Conservation (phyloP, 2,888 invertebrate species). For the Charanyca ferruginea region DNA sequence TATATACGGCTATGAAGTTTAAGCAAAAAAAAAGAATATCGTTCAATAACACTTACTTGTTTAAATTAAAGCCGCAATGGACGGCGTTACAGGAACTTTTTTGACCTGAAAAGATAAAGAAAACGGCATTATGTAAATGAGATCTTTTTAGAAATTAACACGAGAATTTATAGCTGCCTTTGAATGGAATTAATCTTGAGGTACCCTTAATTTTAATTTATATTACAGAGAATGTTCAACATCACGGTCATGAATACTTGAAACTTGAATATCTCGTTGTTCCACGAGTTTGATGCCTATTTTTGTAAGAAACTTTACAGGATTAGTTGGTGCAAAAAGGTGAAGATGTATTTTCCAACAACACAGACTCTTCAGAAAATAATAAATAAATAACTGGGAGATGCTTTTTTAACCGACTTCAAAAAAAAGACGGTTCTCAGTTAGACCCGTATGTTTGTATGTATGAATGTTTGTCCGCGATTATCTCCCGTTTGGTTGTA, state of each 20-base stretch:
- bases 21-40: constrained; percentile 25
- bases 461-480: too few species aligned
- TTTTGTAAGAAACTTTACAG: constrained; percentile 26
- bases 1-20: constrained; percentile 11
- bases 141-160: constrained; percentile 63
- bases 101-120: constrained; percentile 82
- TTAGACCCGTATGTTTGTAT: too few species aligned
- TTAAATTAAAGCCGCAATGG: constrained; percentile 82
- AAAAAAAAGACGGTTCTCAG: too few species aligned
- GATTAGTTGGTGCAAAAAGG: constrained; percentile 26
- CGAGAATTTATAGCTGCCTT: constrained; percentile 65
- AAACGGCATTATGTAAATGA: constrained; percentile 66
- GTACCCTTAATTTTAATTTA: constrained; percentile 56
- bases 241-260: constrained; percentile 51
- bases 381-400: constrained; percentile 23
- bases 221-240: constrained; percentile 49
- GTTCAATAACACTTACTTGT: constrained; percentile 78
- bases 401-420: constrained; percentile 2
- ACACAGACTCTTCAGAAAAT: constrained; percentile 20
- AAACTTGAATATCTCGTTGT: constrained; percentile 35
- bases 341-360: constrained; percentile 24
- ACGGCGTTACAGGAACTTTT: constrained; percentile 86
- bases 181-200: constrained; percentile 68
- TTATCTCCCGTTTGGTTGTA: too few species aligned
- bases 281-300: constrained; percentile 18